Conservation (phyloP, 2,888 invertebrate genomes). For the Coelinius sp. region DNA sequence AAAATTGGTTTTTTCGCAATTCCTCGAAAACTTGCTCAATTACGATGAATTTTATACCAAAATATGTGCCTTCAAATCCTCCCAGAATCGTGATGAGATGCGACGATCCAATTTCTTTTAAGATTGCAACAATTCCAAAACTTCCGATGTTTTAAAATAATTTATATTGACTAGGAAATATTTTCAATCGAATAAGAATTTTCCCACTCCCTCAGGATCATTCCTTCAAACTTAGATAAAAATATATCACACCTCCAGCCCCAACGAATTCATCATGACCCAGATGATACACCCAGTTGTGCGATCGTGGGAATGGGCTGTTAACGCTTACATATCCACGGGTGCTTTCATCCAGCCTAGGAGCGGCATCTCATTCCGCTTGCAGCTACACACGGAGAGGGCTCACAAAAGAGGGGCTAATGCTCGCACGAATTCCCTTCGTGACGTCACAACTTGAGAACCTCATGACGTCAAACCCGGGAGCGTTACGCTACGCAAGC, state of each 20-base stretch:
- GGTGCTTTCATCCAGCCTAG: neutral
- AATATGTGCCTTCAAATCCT: too few species aligned
- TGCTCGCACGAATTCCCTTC: constrained; percentile 18
- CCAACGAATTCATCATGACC: constrained; percentile 14
- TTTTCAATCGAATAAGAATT: too few species aligned
- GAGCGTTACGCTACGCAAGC: constrained; percentile 64
- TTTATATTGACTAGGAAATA: too few species aligned
- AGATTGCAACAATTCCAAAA: too few species aligned
- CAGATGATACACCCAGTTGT: constrained; percentile 19
- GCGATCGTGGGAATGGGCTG: neutral
- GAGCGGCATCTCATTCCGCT: neutral
- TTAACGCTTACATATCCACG: neutral
- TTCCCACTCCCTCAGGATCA: too few species aligned
- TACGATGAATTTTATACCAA: too few species aligned
- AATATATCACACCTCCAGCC: neutral
- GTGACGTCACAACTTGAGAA: constrained; percentile 60
- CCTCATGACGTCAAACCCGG: constrained; percentile 65
- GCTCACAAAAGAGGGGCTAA: constrained; percentile 33
- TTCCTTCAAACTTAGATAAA: too few species aligned
- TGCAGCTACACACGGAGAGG: neutral
- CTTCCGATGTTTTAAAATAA: too few species aligned
- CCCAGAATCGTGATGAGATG: too few species aligned
- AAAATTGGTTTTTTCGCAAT: too few species aligned
- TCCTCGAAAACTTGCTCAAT: too few species aligned
- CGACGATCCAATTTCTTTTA: too few species aligned